Evolutionary conservation across 1,140 invertebrate genomes (phyloP).

Genomic region (Maconellicoccus hirsutus): DNA sequence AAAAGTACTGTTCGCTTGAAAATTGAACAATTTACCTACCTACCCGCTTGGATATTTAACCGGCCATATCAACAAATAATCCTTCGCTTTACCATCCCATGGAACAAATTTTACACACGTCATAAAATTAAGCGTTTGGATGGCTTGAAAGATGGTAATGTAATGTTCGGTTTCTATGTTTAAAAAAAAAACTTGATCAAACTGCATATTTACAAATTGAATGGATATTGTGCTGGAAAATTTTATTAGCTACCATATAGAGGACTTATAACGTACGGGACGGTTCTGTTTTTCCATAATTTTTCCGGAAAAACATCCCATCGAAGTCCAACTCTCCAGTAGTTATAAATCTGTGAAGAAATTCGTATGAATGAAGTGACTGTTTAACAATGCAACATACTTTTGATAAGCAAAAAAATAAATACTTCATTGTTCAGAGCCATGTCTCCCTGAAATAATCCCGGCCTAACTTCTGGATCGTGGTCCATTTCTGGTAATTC

Average conservation of each 20-base stretch:
- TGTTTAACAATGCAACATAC: constrained; percentile 7
- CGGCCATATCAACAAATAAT: constrained; percentile 51
- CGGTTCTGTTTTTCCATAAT: constrained; percentile 44
- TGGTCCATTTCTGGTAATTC: constrained; percentile 32
- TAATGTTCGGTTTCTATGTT: constrained; percentile 42
- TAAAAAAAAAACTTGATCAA: too few species aligned
- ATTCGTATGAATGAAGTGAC: too few species aligned
- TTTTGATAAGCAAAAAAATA: too few species aligned
- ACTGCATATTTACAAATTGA: too few species aligned
- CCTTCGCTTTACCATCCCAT: constrained; percentile 46
- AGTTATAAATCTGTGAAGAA: constrained; percentile 35
- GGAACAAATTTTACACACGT: constrained; percentile 49
- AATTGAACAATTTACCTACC: constrained; percentile 23
- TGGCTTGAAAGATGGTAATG: constrained; percentile 45
- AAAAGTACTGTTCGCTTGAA: not conserved
- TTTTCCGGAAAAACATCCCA: constrained; percentile 54
- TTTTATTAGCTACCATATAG: constrained; percentile 44
- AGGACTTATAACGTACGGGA: constrained; percentile 48
- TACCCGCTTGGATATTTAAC: constrained; percentile 47
- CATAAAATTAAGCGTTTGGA: constrained; percentile 46
- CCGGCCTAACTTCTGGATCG: constrained; percentile 53
- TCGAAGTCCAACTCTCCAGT: constrained; percentile 46
- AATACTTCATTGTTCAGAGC: constrained; percentile 43
- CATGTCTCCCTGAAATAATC: constrained; percentile 56
- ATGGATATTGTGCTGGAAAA: too few species aligned